phyloP scores from a whole-genome alignment of 1,140 invertebrate species.

The Cecropterus lyciades region DNA sequence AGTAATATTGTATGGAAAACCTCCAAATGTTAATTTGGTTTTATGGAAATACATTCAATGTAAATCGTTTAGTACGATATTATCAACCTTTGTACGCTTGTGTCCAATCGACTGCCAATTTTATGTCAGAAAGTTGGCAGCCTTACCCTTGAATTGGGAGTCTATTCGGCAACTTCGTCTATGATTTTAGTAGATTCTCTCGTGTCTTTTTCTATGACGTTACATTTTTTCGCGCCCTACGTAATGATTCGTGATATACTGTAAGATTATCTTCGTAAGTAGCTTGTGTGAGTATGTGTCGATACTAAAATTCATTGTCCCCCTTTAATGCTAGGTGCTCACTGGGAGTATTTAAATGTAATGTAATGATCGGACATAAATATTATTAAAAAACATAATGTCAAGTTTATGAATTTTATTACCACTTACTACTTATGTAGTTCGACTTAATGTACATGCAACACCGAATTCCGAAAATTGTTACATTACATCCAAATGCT shows the following conservation, averaged over 20 bases:
- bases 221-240: constrained; percentile 17
- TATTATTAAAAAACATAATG: too few relatives aligned
- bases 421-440: too few relatives aligned
- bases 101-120: too few relatives aligned
- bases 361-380: neutral
- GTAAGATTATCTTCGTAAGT: constrained; percentile 34
- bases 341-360: neutral
- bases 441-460: too few relatives aligned
- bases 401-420: too few relatives aligned
- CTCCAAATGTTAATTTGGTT: too few relatives aligned
- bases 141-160: neutral
- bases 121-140: too few relatives aligned
- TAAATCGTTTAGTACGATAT: too few relatives aligned
- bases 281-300: constrained; percentile 15
- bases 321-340: constrained; percentile 5
- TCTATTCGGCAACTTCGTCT: neutral
- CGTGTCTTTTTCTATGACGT: constrained; percentile 22
- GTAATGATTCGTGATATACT: constrained; percentile 25
- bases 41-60: too few relatives aligned
- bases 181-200: constrained; percentile 11
- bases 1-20: too few relatives aligned
- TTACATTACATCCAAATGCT: neutral
- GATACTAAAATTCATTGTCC: constrained; percentile 25
- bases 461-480: too few relatives aligned
- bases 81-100: too few relatives aligned